Conservation (phyloP, 2,888 invertebrate genomes). For the Dilophus febrilis region DNA sequence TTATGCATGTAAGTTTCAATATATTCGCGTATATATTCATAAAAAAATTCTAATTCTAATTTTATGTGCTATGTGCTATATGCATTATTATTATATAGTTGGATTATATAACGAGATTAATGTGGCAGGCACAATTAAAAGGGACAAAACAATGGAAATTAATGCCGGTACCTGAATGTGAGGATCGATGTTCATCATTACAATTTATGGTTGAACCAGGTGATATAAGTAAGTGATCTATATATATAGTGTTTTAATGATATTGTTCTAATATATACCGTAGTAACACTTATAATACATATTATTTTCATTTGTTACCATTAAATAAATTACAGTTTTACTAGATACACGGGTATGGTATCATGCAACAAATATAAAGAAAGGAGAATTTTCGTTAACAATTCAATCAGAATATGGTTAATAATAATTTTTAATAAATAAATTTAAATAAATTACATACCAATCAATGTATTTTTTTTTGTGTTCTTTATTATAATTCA, state of each 20-base stretch:
- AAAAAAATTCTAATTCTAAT: constrained; percentile 2
- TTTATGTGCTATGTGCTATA: not conserved
- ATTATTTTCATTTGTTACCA: constrained; percentile 7
- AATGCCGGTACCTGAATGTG: constrained; percentile 76
- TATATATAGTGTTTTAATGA: not conserved
- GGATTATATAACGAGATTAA: constrained; percentile 76
- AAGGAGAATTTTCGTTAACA: constrained; percentile 68
- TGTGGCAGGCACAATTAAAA: constrained; percentile 85
- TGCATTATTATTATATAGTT: constrained; percentile 37
- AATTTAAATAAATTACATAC: no score
- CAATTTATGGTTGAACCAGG: constrained; percentile 68
- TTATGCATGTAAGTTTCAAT: constrained; percentile 64
- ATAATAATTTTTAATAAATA: constrained; percentile 10
- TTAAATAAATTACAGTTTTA: constrained; percentile 47
- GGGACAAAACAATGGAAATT: constrained; percentile 76
- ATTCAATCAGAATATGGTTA: constrained; percentile 85
- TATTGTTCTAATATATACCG: not conserved
- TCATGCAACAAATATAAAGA: constrained; percentile 67
- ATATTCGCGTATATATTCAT: not conserved
- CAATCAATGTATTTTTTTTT: no score
- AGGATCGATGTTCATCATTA: constrained; percentile 52
- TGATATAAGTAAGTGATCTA: constrained; percentile 52
- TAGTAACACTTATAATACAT: not conserved
- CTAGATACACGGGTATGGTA: constrained; percentile 86
- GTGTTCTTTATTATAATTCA: no score